Percentiles rank a stretch among this genome's conserved stretches.
Conservation (phyloP, 2,797 vertebrate genomes). For the Crenichthys baileyi region DNA sequence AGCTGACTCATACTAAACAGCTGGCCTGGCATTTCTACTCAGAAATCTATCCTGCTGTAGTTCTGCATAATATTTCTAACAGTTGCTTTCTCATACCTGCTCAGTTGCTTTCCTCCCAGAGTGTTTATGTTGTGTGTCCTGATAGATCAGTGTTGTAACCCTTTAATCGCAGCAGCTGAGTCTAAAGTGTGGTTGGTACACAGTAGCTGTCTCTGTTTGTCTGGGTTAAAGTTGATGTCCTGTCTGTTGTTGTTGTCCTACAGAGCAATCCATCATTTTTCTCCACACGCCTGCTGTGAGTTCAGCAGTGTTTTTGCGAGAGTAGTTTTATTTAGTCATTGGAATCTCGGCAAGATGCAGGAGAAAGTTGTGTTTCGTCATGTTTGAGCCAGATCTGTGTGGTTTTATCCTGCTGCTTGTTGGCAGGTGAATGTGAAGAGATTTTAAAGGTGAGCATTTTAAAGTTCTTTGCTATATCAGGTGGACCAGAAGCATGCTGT, state of each 20-base stretch:
- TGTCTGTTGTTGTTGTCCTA: constrained; percentile 39
- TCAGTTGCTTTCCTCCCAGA: constrained; percentile 73
- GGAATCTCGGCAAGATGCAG: neutral
- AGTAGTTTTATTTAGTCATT: neutral
- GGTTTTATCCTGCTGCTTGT: constrained; percentile 27
- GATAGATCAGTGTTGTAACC: constrained; percentile 28
- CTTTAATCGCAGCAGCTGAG: constrained; percentile 12
- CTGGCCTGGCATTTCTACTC: constrained; percentile 38
- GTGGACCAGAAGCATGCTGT: neutral
- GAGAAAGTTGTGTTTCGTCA: constrained; percentile 34
- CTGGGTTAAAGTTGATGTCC: constrained; percentile 32
- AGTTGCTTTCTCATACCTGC: constrained; percentile 75
- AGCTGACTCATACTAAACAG: constrained; percentile 48
- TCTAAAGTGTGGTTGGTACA: constrained; percentile 26
- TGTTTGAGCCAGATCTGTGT: constrained; percentile 35
- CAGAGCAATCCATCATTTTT: constrained; percentile 35
- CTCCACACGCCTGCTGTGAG: constrained; percentile 8
- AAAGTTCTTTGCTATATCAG: neutral
- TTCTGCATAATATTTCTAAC: constrained; percentile 36
- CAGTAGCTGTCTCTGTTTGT: constrained; percentile 29
- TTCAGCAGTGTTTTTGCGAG: constrained; percentile 8
- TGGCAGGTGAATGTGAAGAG: constrained; percentile 63
- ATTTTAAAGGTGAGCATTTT: constrained; percentile 2
- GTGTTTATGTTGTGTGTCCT: constrained; percentile 28
- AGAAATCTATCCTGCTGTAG: constrained; percentile 46